Evolutionary conservation across 1,140 invertebrate species (phyloP).

Genomic region (Mercenaria mercenaria): DNA sequence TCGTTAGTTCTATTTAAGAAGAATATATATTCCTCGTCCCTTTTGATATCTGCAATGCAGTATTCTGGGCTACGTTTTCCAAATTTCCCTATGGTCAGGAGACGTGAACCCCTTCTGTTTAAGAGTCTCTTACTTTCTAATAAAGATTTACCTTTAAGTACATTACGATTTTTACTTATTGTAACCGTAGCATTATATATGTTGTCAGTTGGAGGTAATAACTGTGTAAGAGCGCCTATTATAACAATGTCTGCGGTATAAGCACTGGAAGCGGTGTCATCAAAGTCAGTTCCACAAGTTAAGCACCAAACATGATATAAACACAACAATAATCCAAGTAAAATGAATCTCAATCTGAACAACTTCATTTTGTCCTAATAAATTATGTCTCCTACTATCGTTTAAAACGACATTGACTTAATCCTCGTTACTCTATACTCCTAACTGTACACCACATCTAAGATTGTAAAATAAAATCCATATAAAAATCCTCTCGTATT

Average conservation of each 20-base stretch:
- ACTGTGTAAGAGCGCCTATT: constrained; percentile 66
- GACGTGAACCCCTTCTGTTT: constrained; percentile 23
- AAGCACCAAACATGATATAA: constrained; percentile 74
- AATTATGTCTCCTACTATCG: background rate
- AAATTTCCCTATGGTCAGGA: constrained; percentile 69
- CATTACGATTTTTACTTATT: constrained; percentile 58
- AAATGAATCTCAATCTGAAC: constrained; percentile 73
- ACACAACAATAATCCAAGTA: constrained; percentile 74
- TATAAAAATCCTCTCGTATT: background rate
- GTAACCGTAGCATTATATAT: constrained; percentile 66
- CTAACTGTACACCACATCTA: background rate
- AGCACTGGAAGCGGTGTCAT: constrained; percentile 70
- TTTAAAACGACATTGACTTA: constrained; percentile 7
- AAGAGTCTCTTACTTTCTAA: background rate
- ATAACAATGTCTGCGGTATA: constrained; percentile 68
- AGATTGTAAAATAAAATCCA: background rate
- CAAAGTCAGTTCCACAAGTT: constrained; percentile 74
- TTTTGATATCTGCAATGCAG: constrained; percentile 65
- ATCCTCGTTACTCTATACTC: background rate
- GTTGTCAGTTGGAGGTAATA: constrained; percentile 46
- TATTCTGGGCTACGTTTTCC: constrained; percentile 50
- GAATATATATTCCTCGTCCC: constrained; percentile 65
- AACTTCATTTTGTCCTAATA: constrained; percentile 67
- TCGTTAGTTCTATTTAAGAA: constrained; percentile 63
- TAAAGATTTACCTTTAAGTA: constrained; percentile 63